These are phyloP conservation scores for Holothuria glaberrima DNA, from an alignment of 35 echinoderm and acorn worm genomes.

Conservation along the genomic window DNA sequence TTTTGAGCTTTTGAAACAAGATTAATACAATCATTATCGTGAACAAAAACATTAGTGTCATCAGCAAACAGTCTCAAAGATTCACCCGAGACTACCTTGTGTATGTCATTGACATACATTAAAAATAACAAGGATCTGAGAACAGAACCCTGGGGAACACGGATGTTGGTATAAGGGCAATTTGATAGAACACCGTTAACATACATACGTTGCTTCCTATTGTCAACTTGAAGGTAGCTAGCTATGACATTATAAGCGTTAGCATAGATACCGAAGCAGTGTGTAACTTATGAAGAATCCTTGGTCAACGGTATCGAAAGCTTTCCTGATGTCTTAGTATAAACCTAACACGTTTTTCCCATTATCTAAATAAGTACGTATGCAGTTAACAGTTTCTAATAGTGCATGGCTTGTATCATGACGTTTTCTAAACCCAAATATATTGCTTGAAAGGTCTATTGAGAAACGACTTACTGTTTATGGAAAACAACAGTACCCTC, in stretches of 20 bases:
- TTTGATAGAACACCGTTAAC: conserved; percentile 7
- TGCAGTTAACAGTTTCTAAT: neutral
- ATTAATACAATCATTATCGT: neutral
- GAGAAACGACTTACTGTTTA: too few relatives aligned
- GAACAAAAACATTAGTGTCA: conserved; percentile 1
- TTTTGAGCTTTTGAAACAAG: too few relatives aligned
- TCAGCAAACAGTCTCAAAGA: conserved; percentile 6
- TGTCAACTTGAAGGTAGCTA: conserved; percentile 6
- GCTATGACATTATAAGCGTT: neutral
- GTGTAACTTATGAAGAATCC: neutral
- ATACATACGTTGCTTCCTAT: conserved; percentile 26
- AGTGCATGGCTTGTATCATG: conserved; percentile 29
- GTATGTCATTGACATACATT: conserved; percentile 21
- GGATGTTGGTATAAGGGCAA: neutral
- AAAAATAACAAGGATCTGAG: conserved; percentile 40
- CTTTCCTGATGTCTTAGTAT: conserved; percentile 36
- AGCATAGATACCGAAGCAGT: conserved; percentile 19
- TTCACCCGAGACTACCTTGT: neutral
- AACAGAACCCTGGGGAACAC: conserved; percentile 28
- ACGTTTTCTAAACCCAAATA: conserved; percentile 23
- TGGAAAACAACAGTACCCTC: too few relatives aligned
- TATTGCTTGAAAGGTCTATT: too few relatives aligned
- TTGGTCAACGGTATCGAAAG: conserved; percentile 32
- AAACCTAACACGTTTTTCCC: conserved; percentile 6
- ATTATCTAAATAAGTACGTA: neutral